A percentile compares a stretch with the other conserved stretches of the same genome.
Conservation (phyloP, 2,113 vertebrate genomes). For the Lathamus discolor region DNA sequence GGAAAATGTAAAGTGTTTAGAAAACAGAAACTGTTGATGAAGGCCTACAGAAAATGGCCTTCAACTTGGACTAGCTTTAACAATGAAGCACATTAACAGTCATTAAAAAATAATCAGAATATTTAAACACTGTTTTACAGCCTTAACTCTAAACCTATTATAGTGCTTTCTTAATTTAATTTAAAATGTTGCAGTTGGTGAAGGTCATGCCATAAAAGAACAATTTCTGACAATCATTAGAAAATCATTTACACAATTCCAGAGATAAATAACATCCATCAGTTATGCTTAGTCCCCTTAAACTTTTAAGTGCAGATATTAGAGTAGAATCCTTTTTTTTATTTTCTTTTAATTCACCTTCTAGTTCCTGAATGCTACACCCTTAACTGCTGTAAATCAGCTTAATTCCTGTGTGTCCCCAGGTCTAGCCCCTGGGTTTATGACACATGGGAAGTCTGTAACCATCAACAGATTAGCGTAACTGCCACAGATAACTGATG, state of each 20-base stretch:
- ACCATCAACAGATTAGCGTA: not conserved
- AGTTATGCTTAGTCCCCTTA: not conserved
- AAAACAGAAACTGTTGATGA: constrained; percentile 44
- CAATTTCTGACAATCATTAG: constrained; percentile 15
- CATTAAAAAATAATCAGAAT: not conserved
- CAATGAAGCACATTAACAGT: not conserved
- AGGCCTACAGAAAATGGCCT: not conserved
- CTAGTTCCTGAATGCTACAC: not conserved
- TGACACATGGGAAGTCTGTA: not conserved
- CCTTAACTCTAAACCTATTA: not conserved
- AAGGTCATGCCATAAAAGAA: constrained; percentile 28
- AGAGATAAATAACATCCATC: constrained; percentile 7
- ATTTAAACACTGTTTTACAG: constrained; percentile 5
- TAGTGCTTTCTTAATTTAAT: not conserved
- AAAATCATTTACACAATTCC: constrained; percentile 10
- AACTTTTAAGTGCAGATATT: not conserved
- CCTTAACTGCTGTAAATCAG: not conserved
- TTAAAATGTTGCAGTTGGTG: not conserved
- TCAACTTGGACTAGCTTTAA: constrained; percentile 4
- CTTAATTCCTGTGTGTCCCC: not conserved
- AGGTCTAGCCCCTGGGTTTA: not conserved
- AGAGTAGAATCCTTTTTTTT: not conserved
- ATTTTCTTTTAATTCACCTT: not conserved
- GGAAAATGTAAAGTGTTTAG: constrained; percentile 24
- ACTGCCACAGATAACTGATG: not conserved